phyloP scores from a whole-genome alignment of 1,140 invertebrate genomes.

The Solenopsis invicta region DNA sequence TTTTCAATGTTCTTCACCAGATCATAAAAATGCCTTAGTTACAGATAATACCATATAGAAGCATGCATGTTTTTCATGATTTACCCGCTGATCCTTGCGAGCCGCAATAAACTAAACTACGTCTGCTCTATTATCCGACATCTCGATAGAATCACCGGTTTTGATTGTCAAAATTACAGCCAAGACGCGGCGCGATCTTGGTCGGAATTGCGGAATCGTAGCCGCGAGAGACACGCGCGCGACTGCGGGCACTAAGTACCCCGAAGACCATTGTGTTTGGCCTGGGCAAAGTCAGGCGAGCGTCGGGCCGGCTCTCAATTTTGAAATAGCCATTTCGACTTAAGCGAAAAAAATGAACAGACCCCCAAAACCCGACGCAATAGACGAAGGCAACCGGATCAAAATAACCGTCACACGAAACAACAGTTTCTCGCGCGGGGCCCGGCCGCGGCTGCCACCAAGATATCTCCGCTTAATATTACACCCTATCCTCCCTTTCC shows the following conservation, averaged over 20 bases:
- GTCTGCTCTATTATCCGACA: background rate
- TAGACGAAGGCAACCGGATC: conserved; percentile 89
- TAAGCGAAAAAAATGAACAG: conserved; percentile 88
- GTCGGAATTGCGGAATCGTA: conserved; percentile 55
- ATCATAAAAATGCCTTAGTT: conserved; percentile 30
- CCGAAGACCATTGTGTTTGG: conserved; percentile 80
- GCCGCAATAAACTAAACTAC: background rate
- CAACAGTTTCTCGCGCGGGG: conserved; percentile 90
- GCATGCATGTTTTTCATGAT: background rate
- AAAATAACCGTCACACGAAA: conserved; percentile 90
- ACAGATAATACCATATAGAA: conserved; percentile 10
- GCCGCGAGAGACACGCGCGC: conserved; percentile 55
- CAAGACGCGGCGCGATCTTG: conserved; percentile 36
- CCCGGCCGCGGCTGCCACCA: conserved; percentile 84
- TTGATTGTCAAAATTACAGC: conserved; percentile 29
- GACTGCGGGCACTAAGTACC: conserved; percentile 68
- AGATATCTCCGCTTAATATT: conserved; percentile 74
- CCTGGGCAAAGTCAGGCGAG: conserved; percentile 86
- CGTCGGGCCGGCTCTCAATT: conserved; percentile 89
- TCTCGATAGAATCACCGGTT: conserved; percentile 39
- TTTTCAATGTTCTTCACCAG: conserved; percentile 22
- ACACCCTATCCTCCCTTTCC: background rate
- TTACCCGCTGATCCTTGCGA: conserved; percentile 40
- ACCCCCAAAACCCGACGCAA: conserved; percentile 89
- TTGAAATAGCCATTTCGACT: conserved; percentile 90